Conservation (phyloP, 2,113 vertebrate genomes). For the Carassius gibelio region DNA sequence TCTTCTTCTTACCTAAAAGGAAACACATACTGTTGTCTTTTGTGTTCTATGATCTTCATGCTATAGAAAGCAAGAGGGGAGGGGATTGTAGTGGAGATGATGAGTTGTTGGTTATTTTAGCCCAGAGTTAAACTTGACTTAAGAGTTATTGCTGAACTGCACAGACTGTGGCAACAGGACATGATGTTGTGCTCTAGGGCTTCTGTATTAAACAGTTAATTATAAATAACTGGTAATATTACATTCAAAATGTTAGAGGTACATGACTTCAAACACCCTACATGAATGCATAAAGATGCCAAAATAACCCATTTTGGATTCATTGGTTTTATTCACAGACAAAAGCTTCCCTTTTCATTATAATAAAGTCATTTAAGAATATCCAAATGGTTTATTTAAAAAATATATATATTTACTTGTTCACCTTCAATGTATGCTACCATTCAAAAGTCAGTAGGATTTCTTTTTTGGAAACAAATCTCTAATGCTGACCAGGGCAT, state of each 20-base stretch:
- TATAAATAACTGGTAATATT: neutral
- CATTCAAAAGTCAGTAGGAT: too few relatives aligned
- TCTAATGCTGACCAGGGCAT: too few relatives aligned
- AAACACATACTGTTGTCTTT: constrained; percentile 71
- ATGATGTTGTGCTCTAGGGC: neutral
- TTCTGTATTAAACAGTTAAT: neutral
- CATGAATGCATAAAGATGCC: too few relatives aligned
- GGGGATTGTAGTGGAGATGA: constrained; percentile 33
- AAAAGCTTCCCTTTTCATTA: neutral
- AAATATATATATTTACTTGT: too few relatives aligned
- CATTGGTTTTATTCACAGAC: neutral
- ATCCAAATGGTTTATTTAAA: too few relatives aligned
- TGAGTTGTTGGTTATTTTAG: constrained; percentile 29
- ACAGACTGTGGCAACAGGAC: neutral
- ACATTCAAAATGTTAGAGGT: neutral
- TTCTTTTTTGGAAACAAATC: too few relatives aligned
- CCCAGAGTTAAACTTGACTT: neutral
- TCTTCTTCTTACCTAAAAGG: constrained; percentile 74
- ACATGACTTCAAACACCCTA: neutral
- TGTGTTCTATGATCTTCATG: constrained; percentile 67
- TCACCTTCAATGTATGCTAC: too few relatives aligned
- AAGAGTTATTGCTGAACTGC: neutral
- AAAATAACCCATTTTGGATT: neutral
- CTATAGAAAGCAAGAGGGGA: constrained; percentile 35
- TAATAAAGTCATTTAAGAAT: too few relatives aligned